These are phyloP conservation scores for Zaprionus ornatus DNA, from an alignment of 1,140 invertebrate species.

Conservation along the genomic window DNA sequence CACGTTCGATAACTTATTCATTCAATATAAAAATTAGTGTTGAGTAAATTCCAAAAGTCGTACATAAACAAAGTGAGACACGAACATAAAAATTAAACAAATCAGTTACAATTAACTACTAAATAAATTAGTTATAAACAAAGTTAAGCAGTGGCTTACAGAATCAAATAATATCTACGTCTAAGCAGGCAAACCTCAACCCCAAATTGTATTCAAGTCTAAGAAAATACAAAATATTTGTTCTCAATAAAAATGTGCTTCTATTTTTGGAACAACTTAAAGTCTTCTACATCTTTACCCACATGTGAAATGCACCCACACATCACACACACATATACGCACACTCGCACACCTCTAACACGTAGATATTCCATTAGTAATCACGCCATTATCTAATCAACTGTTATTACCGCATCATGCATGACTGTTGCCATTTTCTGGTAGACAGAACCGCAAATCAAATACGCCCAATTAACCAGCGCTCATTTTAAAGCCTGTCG, in stretches of 20 bases:
- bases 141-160: too few relatives aligned
- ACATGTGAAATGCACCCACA: background rate
- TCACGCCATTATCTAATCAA: conserved; percentile 57
- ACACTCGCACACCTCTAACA: background rate
- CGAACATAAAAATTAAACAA: too few relatives aligned
- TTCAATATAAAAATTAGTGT: too few relatives aligned
- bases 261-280: background rate
- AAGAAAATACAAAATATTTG: background rate
- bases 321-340: conserved; percentile 11
- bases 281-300: background rate
- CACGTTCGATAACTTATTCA: too few relatives aligned
- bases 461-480: conserved; percentile 76
- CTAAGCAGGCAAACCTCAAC: background rate
- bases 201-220: background rate
- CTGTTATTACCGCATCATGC: conserved; percentile 49
- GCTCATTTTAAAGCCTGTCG: conserved; percentile 49
- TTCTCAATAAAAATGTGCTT: background rate
- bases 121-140: too few relatives aligned
- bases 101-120: too few relatives aligned
- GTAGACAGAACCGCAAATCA: conserved; percentile 69
- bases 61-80: too few relatives aligned
- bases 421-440: conserved; percentile 67
- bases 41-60: too few relatives aligned
- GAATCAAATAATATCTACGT: too few relatives aligned
- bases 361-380: conserved; percentile 16